Conservation (phyloP, 2,113 vertebrate species). For the Dinomys branickii region DNA sequence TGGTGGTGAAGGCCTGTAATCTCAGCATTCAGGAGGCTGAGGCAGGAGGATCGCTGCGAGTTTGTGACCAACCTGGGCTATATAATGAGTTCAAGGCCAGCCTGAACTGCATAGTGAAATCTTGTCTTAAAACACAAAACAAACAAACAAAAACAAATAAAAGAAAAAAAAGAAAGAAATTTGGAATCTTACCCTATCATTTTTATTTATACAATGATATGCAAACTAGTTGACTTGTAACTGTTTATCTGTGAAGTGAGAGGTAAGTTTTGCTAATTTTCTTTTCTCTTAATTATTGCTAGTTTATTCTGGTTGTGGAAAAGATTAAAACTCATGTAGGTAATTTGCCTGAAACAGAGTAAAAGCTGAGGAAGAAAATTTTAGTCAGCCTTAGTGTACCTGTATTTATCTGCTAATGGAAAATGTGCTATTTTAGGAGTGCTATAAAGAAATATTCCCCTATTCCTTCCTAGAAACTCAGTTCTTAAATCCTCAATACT, state of each 20-base stretch:
- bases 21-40: background rate
- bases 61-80: background rate
- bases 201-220: background rate
- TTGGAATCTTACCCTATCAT: conserved; percentile 14
- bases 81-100: background rate
- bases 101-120: background rate
- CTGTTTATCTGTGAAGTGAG: background rate
- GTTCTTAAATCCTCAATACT: background rate
- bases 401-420: conserved; percentile 1
- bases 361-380: background rate
- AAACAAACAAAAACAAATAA: no score
- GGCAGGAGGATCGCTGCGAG: background rate
- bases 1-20: background rate
- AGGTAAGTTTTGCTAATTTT: background rate
- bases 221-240: background rate
- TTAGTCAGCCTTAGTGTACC: background rate
- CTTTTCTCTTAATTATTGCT: background rate
- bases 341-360: background rate
- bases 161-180: background rate
- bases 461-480: background rate
- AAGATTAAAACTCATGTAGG: background rate
- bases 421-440: background rate
- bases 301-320: background rate
- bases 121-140: background rate
- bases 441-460: background rate